These are phyloP conservation scores for Nyleta sp. DNA, from an alignment of 2,888 invertebrate genomes.

Conservation along the genomic window DNA sequence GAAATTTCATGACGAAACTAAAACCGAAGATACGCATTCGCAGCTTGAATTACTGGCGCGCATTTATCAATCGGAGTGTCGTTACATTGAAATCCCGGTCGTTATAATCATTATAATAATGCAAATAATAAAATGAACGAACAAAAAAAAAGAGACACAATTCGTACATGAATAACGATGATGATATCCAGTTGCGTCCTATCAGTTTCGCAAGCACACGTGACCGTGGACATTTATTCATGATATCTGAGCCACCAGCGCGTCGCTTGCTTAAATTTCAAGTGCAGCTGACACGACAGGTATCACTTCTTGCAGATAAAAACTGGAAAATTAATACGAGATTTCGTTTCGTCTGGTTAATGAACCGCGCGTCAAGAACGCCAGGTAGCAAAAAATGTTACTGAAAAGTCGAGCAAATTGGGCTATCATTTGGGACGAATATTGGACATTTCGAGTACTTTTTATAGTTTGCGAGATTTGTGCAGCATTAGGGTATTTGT, in stretches of 20 bases:
- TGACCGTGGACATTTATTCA: constrained; percentile 47
- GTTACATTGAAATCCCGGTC: no score
- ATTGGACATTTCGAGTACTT: no score
- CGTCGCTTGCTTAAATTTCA: constrained; percentile 55
- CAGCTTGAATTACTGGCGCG: constrained; percentile 31
- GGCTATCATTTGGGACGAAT: no score
- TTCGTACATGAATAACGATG: constrained; percentile 40
- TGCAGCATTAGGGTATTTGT: no score
- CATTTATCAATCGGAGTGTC: constrained; percentile 13
- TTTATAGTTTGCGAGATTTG: no score
- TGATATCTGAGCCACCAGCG: constrained; percentile 47
- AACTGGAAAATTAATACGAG: constrained; percentile 31
- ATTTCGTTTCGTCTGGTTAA: constrained; percentile 34
- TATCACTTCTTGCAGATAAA: constrained; percentile 43
- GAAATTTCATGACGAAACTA: no score
- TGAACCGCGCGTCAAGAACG: constrained; percentile 10
- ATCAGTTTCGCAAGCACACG: constrained; percentile 53
- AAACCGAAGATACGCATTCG: no score
- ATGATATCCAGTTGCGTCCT: constrained; percentile 49
- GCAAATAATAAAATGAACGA: background rate
- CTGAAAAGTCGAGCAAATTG: background rate
- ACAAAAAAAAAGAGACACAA: constrained; percentile 23
- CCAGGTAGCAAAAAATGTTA: no score
- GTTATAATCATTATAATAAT: no score
- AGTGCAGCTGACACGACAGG: constrained; percentile 58